A percentile compares a stretch with the other conserved stretches of the same genome.
These are phyloP conservation scores for Cheiracanthium punctorium DNA, from an alignment of 2,888 invertebrate species.

Conservation along the genomic window DNA sequence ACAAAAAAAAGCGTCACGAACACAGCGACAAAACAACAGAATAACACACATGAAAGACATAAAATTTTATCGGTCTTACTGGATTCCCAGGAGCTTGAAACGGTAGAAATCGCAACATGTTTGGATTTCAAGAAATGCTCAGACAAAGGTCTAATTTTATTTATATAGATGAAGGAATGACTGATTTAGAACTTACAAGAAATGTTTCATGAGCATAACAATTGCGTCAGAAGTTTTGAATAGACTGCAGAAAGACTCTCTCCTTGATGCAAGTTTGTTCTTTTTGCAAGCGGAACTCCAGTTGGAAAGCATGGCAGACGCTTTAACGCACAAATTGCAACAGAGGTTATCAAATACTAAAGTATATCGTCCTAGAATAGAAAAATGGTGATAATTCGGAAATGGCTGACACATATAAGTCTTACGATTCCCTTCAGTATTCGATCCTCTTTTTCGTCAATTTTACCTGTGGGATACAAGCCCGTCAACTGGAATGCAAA, in stretches of 20 bases:
- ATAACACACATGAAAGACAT: too few relatives aligned
- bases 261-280: neutral
- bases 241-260: constrained; percentile 73
- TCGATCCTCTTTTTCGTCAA: constrained; percentile 63
- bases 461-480: constrained; percentile 73
- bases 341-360: neutral
- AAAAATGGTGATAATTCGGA: too few relatives aligned
- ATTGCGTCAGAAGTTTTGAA: constrained; percentile 74
- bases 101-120: too few relatives aligned
- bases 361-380: constrained; percentile 75
- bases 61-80: too few relatives aligned
- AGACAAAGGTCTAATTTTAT: too few relatives aligned
- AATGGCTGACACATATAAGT: constrained; percentile 74
- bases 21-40: too few relatives aligned
- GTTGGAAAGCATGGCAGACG: constrained; percentile 4
- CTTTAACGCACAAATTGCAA: neutral
- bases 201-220: constrained; percentile 71
- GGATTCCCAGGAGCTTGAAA: too few relatives aligned
- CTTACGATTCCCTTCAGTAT: constrained; percentile 67
- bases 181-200: constrained; percentile 73
- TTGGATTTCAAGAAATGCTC: too few relatives aligned
- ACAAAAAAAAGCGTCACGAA: too few relatives aligned
- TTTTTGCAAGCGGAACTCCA: constrained; percentile 6
- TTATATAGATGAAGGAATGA: constrained; percentile 52
- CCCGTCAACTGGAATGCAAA: constrained; percentile 70